Evolutionary conservation across 1,140 invertebrate genomes (phyloP), one percentile per base, ranked within the genome.

Genomic region (Epicauta chinensis): DNA sequence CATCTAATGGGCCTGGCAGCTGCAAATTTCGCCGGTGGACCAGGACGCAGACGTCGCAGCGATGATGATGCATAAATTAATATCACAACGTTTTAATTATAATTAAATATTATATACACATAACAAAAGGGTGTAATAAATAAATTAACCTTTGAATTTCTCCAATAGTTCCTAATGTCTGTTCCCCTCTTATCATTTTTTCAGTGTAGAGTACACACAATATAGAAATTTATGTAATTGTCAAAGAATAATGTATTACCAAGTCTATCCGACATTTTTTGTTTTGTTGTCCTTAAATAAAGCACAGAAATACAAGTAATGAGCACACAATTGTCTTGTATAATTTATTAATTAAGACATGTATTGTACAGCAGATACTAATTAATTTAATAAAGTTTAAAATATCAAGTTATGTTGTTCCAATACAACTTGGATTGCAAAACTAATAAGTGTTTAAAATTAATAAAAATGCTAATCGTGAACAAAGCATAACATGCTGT

Each of bases 1-100:
- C 89, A 93, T 69, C 75, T 92, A 59, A 90, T 94, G 85, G 91
- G 89, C 1, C 67, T 91, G 35, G 84, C 88, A 36, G 86, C 88
- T 1, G 89, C 89, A 56, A 89, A 88, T 71, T 91, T 82, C 71
- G 86, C 89, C n/a, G 84, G 83, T 5, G 89, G 89, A 6, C 89
- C 89, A 3, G 89, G 89, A 49, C 81, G 89, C 70, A 87, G 85
- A 81, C 81, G 87, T 62, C 82, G 88, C 40, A 81, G 80, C 37
- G 77, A 76, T 53, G 73, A 71, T 49, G 67, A 71, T 14, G 62
- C 56, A 49, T 59, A 56, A 57, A 49, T 49, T 16, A 23, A 31
- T 29, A 38, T 40, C 35, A 47, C 6, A 41, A 49, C 16, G 29
- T n/a, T 37, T 12, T 14, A 37, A 40, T 30, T 49, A 31, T 38